Conservation (phyloP, 2,797 vertebrate genomes). For the Catostomus latipinnis region DNA sequence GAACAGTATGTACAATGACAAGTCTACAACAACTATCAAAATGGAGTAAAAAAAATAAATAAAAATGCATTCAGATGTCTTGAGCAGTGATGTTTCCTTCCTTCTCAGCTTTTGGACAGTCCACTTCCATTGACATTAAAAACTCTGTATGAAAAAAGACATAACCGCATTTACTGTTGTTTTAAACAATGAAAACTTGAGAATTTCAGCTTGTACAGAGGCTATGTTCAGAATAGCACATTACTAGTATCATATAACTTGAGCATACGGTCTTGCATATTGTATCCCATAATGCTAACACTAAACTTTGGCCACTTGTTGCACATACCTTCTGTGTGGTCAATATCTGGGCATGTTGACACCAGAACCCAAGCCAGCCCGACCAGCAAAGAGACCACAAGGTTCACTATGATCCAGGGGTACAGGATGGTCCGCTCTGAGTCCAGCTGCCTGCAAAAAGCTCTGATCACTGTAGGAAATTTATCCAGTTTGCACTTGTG, state of each 20-base stretch:
- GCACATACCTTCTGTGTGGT: constrained; percentile 88
- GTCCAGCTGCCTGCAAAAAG: constrained; percentile 77
- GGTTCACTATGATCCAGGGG: constrained; percentile 93
- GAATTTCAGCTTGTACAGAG: neutral
- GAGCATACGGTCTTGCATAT: too few relatives aligned
- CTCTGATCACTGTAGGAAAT: neutral
- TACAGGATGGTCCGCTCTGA: constrained; percentile 85
- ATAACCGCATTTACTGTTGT: neutral
- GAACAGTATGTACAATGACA: constrained; percentile 26
- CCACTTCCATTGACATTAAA: constrained; percentile 85
- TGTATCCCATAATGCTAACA: too few relatives aligned
- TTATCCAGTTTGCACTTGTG: constrained; percentile 9
- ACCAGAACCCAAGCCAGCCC: constrained; percentile 92
- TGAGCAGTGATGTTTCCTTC: constrained; percentile 77
- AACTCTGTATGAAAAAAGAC: constrained; percentile 72
- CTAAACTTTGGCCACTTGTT: neutral
- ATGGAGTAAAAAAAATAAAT: neutral
- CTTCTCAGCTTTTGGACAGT: constrained; percentile 77
- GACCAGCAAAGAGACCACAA: constrained; percentile 90
- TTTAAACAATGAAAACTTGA: neutral
- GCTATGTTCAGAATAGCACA: neutral
- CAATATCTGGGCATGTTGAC: constrained; percentile 82
- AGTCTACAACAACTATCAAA: constrained; percentile 46
- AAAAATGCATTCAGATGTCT: constrained; percentile 43
- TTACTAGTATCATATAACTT: too few relatives aligned